Conservation (phyloP, 2,797 vertebrate genomes). For the Scolopax rusticola region DNA sequence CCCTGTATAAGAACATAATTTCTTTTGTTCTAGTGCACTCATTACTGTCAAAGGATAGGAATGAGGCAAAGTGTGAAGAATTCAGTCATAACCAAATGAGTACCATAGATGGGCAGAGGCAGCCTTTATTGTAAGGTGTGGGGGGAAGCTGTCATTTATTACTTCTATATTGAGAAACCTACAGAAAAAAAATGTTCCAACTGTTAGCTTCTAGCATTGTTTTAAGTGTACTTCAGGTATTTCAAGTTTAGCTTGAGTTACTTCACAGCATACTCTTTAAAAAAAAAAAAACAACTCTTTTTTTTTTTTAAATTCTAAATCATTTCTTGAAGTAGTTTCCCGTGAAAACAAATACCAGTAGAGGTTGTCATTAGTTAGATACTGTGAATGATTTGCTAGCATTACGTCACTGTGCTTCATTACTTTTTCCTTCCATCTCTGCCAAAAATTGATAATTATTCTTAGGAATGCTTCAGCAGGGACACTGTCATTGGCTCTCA, state of each 20-base stretch:
- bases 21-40: background rate
- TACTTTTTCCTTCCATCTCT: conserved; percentile 31
- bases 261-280: background rate
- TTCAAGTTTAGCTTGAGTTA: conserved; percentile 3
- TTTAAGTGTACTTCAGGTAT: background rate
- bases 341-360: background rate
- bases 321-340: background rate
- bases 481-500: background rate
- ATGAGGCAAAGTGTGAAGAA: conserved; percentile 33
- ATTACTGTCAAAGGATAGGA: conserved; percentile 26
- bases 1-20: background rate
- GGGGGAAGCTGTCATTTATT: conserved; percentile 14
- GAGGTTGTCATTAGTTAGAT: conserved; percentile 28
- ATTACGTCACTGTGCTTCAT: background rate
- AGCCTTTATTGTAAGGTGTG: conserved; percentile 40
- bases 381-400: conserved; percentile 27
- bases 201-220: background rate
- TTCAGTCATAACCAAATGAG: background rate
- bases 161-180: background rate
- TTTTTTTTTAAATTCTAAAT: background rate
- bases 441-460: conserved; percentile 47
- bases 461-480: conserved; percentile 12
- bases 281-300: background rate
- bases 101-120: conserved; percentile 47
- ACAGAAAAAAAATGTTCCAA: background rate